Evolutionary conservation across 2,113 vertebrate species (phyloP).

Genomic region (Pelecanoides urinatrix): DNA sequence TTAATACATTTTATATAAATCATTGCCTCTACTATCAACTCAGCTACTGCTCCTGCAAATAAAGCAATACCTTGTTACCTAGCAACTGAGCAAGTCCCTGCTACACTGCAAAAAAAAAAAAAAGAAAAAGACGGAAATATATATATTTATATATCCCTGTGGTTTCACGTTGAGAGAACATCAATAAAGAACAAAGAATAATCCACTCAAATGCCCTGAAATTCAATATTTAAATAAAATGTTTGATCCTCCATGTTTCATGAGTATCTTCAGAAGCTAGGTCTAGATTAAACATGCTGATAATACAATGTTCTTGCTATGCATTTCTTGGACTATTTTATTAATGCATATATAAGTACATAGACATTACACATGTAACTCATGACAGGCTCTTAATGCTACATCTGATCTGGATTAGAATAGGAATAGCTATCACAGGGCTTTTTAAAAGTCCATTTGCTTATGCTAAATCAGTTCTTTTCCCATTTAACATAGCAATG

Average conservation of each 20-base stretch:
- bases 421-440: neutral
- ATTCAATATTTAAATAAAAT: conserved; percentile 43
- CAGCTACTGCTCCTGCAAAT: conserved; percentile 69
- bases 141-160: conserved; percentile 34
- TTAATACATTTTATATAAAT: conserved; percentile 70
- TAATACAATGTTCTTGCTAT: conserved; percentile 5
- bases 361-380: neutral
- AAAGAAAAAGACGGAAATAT: neutral
- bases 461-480: conserved; percentile 3
- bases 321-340: conserved; percentile 21
- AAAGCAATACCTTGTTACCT: conserved; percentile 83
- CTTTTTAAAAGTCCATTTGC: neutral
- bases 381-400: neutral
- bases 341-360: neutral
- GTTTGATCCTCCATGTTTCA: neutral
- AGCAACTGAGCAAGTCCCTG: conserved; percentile 81
- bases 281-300: conserved; percentile 37
- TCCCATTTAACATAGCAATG: neutral
- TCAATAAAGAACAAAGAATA: conserved; percentile 55
- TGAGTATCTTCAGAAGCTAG: neutral
- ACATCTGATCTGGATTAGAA: neutral
- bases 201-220: conserved; percentile 41
- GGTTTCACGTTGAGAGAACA: conserved; percentile 54
- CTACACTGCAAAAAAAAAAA: conserved; percentile 46
- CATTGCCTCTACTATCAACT: conserved; percentile 66